phyloP scores from a whole-genome alignment of 2,888 invertebrate species.

The Ditylenchus weischeri region DNA sequence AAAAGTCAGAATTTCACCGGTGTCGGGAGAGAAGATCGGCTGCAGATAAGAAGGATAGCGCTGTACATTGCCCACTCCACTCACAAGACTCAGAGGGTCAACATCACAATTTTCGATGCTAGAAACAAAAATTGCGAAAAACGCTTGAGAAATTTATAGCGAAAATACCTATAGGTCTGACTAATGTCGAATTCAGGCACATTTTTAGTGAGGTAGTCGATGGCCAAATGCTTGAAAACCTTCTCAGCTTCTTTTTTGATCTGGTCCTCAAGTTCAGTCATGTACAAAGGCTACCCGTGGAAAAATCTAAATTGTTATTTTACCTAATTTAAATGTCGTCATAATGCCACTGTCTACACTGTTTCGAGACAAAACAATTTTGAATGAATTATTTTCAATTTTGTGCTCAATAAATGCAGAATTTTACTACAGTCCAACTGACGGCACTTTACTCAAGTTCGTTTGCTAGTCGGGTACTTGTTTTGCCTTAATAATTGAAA shows the following conservation, averaged over 20 bases:
- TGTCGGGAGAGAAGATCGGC: conserved; percentile 26
- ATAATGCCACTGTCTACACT: no score
- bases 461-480: no score
- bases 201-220: conserved; percentile 20
- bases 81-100: conserved; percentile 13
- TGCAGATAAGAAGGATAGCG: conserved; percentile 23
- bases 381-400: no score
- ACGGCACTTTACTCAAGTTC: no score
- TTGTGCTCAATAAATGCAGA: no score
- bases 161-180: conserved; percentile 19
- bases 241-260: conserved; percentile 15
- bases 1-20: conserved; percentile 24
- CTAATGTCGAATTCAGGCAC: conserved; percentile 21
- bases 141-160: background rate
- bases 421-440: no score
- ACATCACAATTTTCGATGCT: conserved; percentile 12
- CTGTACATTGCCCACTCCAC: conserved; percentile 1
- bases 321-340: background rate
- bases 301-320: background rate
- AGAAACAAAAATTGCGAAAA: background rate
- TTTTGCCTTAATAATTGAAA: no score
- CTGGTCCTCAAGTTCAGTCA: background rate
- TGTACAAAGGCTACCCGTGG: background rate
- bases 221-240: conserved; percentile 22
- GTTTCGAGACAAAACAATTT: no score